A percentile compares a stretch with the other conserved stretches of the same genome.
Conservation (phyloP, 2,888 invertebrate genomes). For the Torymus aiolomorphi region DNA sequence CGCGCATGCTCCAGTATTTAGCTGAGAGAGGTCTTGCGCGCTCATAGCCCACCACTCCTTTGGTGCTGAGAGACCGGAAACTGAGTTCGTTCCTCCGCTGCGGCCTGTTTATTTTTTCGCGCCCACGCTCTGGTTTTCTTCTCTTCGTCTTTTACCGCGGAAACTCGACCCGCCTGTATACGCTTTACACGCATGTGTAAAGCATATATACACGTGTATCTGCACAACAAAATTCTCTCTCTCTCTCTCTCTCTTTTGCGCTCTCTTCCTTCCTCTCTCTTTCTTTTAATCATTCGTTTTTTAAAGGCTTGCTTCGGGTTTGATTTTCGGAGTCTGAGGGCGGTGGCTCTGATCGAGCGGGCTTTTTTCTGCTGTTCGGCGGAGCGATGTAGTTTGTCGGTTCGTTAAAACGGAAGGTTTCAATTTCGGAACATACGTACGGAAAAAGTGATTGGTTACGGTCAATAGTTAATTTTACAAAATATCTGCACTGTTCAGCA, state of each 20-base stretch:
- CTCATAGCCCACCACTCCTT: not conserved
- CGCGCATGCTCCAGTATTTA: not conserved
- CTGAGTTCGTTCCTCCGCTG: constrained; percentile 16
- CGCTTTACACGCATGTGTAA: too few relatives aligned
- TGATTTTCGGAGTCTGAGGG: not conserved
- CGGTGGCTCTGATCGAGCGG: not conserved
- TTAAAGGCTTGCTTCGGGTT: not conserved
- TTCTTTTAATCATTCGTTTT: not conserved
- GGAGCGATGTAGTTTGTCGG: too few relatives aligned
- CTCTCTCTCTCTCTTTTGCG: not conserved
- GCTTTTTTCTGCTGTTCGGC: not conserved
- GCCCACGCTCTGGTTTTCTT: not conserved
- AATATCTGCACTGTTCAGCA: too few relatives aligned
- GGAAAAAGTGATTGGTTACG: too few relatives aligned
- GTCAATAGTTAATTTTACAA: too few relatives aligned
- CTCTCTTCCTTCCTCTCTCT: not conserved
- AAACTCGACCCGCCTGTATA: not conserved
- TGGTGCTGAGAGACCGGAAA: constrained; percentile 22
- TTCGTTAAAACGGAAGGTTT: too few relatives aligned
- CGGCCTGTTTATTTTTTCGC: not conserved
- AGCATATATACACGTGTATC: too few relatives aligned
- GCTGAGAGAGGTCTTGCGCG: not conserved
- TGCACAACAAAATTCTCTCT: not conserved
- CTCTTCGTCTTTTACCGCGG: not conserved
- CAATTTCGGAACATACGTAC: too few relatives aligned